Conservation (phyloP, 2,797 vertebrate species). For the Oryzias dopingdopingensis region DNA sequence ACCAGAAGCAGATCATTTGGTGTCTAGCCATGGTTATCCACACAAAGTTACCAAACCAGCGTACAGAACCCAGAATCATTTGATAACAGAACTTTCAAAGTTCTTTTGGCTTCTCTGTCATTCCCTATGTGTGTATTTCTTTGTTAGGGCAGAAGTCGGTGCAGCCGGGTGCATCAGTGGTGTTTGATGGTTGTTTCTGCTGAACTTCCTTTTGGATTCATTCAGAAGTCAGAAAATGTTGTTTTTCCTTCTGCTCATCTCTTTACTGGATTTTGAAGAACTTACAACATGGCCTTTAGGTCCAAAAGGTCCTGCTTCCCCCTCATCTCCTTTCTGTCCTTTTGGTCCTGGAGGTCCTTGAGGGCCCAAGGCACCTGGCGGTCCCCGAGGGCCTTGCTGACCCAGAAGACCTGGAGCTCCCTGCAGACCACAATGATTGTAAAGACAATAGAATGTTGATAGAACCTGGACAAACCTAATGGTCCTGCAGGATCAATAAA, state of each 20-base stretch:
- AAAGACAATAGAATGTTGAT: background rate
- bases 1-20: background rate
- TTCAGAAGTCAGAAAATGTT: background rate
- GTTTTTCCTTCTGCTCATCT: background rate
- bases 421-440: slow-evolving; percentile 34
- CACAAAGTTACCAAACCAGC: background rate
- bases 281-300: slow-evolving; percentile 59
- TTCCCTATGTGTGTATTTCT: too few relatives aligned
- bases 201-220: too few relatives aligned
- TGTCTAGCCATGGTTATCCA: too few relatives aligned
- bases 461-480: too few relatives aligned
- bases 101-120: too few relatives aligned
- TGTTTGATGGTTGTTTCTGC: too few relatives aligned
- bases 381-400: slow-evolving; percentile 52
- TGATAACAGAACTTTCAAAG: too few relatives aligned
- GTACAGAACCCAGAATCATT: too few relatives aligned
- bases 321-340: slow-evolving; percentile 64
- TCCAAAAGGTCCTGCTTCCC: slow-evolving; percentile 47
- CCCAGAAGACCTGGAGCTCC: slow-evolving; percentile 63
- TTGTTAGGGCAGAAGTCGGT: too few relatives aligned
- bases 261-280: background rate
- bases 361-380: slow-evolving; percentile 60
- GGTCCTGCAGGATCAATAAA: too few relatives aligned
- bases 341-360: slow-evolving; percentile 62
- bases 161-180: too few relatives aligned